Evolutionary conservation across 2,888 invertebrate genomes (phyloP).

Genomic region (Ochropleura plecta): DNA sequence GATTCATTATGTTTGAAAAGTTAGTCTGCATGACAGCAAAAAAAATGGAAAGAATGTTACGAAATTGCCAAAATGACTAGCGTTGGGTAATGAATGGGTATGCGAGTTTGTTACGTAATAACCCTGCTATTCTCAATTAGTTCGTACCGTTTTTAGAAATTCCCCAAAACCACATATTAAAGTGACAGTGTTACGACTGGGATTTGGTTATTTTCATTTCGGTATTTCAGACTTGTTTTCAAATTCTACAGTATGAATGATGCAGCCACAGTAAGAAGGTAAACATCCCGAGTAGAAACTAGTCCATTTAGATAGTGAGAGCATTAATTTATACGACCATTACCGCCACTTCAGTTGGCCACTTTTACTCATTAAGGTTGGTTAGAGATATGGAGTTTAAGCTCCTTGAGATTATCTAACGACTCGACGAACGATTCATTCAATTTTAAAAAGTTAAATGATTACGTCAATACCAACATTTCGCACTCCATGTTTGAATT

Average conservation of each 20-base stretch:
- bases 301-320: slow-evolving; percentile 23
- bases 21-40: background rate
- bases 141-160: background rate
- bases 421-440: too few relatives aligned
- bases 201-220: slow-evolving; percentile 1
- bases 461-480: background rate
- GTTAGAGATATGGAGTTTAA: slow-evolving; percentile 39
- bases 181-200: too few relatives aligned
- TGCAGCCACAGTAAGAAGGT: background rate
- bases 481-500: background rate
- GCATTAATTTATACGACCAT: slow-evolving; percentile 35
- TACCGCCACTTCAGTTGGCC: slow-evolving; percentile 17
- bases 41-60: background rate
- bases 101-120: background rate
- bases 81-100: background rate
- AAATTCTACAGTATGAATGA: slow-evolving; percentile 18
- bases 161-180: background rate
- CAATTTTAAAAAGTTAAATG: background rate
- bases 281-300: slow-evolving; percentile 23
- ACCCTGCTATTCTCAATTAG: background rate
- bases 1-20: background rate
- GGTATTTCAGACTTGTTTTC: background rate
- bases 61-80: slow-evolving; percentile 2
- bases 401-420: slow-evolving; percentile 5
- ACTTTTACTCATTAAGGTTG: slow-evolving; percentile 44